A percentile compares a stretch with the other conserved stretches of the same genome.
phyloP scores from a whole-genome alignment of 2,888 invertebrate species.

The Hirtodrosophila trivittata region DNA sequence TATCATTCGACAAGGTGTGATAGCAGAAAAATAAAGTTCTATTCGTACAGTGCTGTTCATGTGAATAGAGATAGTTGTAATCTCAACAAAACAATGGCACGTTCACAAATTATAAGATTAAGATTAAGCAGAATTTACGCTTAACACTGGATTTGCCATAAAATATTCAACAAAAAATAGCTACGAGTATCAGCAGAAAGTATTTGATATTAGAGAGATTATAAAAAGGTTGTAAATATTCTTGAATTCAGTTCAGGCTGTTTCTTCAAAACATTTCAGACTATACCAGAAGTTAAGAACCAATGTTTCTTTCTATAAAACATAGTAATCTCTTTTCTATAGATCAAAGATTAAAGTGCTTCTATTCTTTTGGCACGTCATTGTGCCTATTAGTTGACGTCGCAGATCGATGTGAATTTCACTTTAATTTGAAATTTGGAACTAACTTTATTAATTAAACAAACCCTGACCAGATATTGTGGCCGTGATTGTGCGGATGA shows the following conservation, averaged over 20 bases:
- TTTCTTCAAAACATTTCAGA: no score
- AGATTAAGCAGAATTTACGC: background rate
- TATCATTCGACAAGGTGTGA: constrained; percentile 41
- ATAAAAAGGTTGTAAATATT: no score
- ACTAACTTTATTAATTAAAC: background rate
- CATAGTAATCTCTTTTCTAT: no score
- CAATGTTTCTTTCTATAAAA: no score
- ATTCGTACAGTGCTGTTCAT: constrained; percentile 46
- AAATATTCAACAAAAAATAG: no score
- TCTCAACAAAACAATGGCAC: background rate
- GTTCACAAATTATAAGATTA: background rate
- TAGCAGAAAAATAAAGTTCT: constrained; percentile 36
- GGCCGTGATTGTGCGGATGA: constrained; percentile 46
- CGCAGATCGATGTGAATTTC: constrained; percentile 24
- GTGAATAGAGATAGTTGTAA: constrained; percentile 22
- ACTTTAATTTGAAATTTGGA: constrained; percentile 31
- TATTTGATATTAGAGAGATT: no score
- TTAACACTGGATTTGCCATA: background rate
- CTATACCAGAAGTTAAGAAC: no score
- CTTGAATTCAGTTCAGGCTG: no score
- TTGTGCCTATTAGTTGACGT: constrained; percentile 6
- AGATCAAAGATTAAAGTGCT: background rate
- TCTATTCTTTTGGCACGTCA: constrained; percentile 3
- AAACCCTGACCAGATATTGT: constrained; percentile 14
- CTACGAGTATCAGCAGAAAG: no score